Conservation (phyloP, 1,140 invertebrate species). For the Tribolium castaneum region DNA sequence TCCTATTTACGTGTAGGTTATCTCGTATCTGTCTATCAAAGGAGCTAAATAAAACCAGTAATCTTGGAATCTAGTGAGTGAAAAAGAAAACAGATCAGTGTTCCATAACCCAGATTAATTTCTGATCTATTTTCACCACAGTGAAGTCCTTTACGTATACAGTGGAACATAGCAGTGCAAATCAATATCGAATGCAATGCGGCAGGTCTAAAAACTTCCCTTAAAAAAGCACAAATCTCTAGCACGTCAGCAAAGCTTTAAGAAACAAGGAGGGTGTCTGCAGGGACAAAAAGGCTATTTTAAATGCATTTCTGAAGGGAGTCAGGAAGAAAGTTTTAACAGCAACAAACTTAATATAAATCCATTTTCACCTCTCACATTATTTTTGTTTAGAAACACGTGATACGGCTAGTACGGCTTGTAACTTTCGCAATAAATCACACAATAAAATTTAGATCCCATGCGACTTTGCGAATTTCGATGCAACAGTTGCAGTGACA, state of each 20-base stretch:
- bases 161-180: too few relatives aligned
- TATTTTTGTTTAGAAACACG: slow-evolving; percentile 20
- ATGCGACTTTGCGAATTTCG: slow-evolving; percentile 3
- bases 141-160: too few relatives aligned
- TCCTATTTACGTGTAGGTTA: too few relatives aligned
- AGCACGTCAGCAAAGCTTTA: background rate
- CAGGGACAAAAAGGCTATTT: slow-evolving; percentile 9
- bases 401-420: slow-evolving; percentile 25
- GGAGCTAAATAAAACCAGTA: too few relatives aligned
- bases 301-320: slow-evolving; percentile 22
- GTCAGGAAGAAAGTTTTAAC: slow-evolving; percentile 1
- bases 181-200: too few relatives aligned
- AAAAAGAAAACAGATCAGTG: too few relatives aligned
- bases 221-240: background rate
- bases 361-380: slow-evolving; percentile 2
- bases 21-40: too few relatives aligned
- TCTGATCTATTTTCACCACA: too few relatives aligned
- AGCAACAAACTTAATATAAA: slow-evolving; percentile 37
- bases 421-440: slow-evolving; percentile 34
- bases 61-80: too few relatives aligned
- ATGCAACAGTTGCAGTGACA: slow-evolving; percentile 37
- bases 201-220: too few relatives aligned
- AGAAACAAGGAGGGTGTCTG: background rate
- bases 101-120: too few relatives aligned
- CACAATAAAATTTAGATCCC: slow-evolving; percentile 11